Percentiles rank a stretch among this genome's conserved stretches.
Conservation (phyloP, 2,888 invertebrate genomes). For the Lomographa bimaculata region DNA sequence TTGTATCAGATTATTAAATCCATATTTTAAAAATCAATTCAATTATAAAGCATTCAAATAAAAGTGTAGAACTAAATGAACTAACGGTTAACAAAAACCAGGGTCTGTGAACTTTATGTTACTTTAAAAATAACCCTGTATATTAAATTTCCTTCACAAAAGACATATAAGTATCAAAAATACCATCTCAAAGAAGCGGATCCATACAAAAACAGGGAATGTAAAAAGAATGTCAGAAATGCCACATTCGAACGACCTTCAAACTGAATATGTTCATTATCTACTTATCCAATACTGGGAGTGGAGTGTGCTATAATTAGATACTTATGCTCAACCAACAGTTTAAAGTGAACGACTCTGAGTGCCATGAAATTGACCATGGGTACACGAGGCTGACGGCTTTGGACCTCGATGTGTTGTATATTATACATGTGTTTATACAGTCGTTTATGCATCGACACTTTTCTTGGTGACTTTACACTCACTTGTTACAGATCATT, state of each 20-base stretch:
- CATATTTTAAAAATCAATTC: too few species aligned
- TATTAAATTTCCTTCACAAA: too few species aligned
- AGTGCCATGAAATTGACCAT: conserved; percentile 68
- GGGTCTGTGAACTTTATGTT: too few species aligned
- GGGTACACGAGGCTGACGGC: conserved; percentile 51
- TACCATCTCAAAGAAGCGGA: too few species aligned
- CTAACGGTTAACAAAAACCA: too few species aligned
- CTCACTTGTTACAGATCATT: conserved; percentile 22
- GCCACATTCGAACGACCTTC: conserved; percentile 29
- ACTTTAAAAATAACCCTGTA: too few species aligned
- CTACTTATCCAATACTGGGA: conserved; percentile 19
- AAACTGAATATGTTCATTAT: conserved; percentile 20
- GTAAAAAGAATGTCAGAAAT: conserved; percentile 26
- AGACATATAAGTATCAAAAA: too few species aligned
- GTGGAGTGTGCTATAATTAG: conserved; percentile 27
- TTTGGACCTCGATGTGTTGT: conserved; percentile 40
- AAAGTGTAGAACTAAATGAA: too few species aligned
- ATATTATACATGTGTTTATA: conserved; percentile 11
- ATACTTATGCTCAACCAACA: conserved; percentile 25
- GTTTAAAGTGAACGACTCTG: conserved; percentile 33
- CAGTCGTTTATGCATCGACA: conserved; percentile 12
- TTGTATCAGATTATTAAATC: too few species aligned
- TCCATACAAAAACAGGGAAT: conserved; percentile 15
- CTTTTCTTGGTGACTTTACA: conserved; percentile 32
- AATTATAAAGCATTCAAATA: too few species aligned